Evolutionary conservation across 1,140 invertebrate genomes (phyloP), one percentile per base, ranked within the genome.

Genomic region (Bactericera cockerelli): DNA sequence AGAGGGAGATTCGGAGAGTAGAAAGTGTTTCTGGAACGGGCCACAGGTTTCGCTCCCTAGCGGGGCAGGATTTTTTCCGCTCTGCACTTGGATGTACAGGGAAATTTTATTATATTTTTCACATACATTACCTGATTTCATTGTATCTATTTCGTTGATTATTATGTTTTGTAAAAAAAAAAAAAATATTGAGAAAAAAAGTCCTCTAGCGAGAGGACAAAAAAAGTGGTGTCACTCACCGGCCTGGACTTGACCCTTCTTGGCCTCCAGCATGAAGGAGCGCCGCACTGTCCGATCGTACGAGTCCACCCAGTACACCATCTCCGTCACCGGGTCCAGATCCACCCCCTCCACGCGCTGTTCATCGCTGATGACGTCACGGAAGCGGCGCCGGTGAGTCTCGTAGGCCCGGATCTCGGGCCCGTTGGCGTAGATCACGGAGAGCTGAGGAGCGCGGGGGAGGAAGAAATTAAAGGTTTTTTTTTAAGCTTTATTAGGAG

Each of bases 221-320:
- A n/a, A n/a, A n/a, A n/a, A n/a, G n/a, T n/a, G 28, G 28, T 31
- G 28, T 49, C 42, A 49, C 42, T 22, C 19, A 49, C 42, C 42
- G 39, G 79, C 84, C 71, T 86, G 87, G 0, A 81, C 86, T 67
- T 83, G 70, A 16, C 87, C 84, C 61, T 81, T 73, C 54, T 81
- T 73, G 2, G 87, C 84, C 60, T 86, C 82, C 0, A 93, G 79
- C 79, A 97, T 88, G 65, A 84, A 91, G 0, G 91, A 93, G 4
- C 93, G 77, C 70, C 93, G 93, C 36, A 97, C 93, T 3, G 84
- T 86, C 67, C 86, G 86, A 53, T 93, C 84, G 62, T 86, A 86
- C 53, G 85, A 84, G 68, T 97, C 93, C 0, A 90, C 88, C 91
- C 93, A 97, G 70, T 91, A 96, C 26, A 96, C 71, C 63, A 93